phyloP scores from a whole-genome alignment of 2,113 vertebrate genomes.

The Ptilonorhynchus violaceus region DNA sequence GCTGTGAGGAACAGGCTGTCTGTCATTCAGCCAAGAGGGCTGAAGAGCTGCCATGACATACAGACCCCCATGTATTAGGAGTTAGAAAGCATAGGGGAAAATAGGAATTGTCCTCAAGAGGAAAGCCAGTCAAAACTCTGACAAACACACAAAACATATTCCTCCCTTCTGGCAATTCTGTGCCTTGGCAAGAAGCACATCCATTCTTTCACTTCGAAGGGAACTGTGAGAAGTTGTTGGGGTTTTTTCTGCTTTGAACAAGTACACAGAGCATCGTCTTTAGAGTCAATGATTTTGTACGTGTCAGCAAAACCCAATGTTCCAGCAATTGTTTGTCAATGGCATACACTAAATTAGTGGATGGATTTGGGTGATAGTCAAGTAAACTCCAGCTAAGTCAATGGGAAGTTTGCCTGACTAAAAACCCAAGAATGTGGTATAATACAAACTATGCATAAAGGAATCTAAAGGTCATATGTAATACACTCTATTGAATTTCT shows the following conservation, averaged over 20 bases:
- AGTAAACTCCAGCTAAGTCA: background rate
- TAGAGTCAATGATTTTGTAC: background rate
- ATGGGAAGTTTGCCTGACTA: background rate
- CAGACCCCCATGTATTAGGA: background rate
- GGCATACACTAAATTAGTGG: background rate
- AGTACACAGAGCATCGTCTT: background rate
- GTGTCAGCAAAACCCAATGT: background rate
- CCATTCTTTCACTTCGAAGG: background rate
- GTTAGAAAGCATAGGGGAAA: background rate
- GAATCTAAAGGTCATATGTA: background rate
- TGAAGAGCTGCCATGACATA: background rate
- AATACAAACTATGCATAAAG: background rate
- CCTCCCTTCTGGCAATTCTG: background rate
- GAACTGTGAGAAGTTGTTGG: background rate
- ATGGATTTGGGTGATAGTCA: background rate
- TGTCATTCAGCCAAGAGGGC: background rate
- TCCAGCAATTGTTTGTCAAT: background rate
- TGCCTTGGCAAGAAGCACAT: background rate
- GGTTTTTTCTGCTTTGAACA: background rate
- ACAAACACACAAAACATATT: background rate
- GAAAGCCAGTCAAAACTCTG: background rate
- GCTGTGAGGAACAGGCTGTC: background rate
- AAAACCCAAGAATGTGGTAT: background rate
- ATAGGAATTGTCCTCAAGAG: background rate
- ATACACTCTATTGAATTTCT: fast-evolving